These are phyloP conservation scores for Notolabrus celidotus DNA, from an alignment of 2,797 vertebrate species.

Conservation along the genomic window DNA sequence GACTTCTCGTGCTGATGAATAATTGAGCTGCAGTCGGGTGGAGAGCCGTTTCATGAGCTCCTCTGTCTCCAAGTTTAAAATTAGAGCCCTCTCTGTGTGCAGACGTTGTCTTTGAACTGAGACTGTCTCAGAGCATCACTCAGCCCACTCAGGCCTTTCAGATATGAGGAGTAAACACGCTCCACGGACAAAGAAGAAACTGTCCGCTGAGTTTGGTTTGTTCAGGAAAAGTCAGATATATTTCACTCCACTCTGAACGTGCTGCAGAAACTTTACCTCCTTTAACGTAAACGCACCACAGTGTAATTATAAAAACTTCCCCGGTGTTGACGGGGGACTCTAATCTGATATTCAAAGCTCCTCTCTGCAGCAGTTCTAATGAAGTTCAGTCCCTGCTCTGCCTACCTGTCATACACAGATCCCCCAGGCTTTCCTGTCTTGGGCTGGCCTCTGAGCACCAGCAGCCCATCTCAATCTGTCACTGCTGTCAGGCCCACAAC, in stretches of 20 bases:
- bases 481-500: slow-evolving; percentile 74
- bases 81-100: slow-evolving; percentile 71
- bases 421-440: slow-evolving; percentile 77
- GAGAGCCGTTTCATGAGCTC: slow-evolving; percentile 77
- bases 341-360: slow-evolving; percentile 64
- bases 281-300: too few species aligned
- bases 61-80: slow-evolving; percentile 82
- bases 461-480: slow-evolving; percentile 81
- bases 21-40: slow-evolving; percentile 80
- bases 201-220: too few species aligned
- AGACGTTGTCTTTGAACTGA: slow-evolving; percentile 78
- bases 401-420: slow-evolving; percentile 76
- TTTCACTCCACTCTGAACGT: too few species aligned
- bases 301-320: not conserved
- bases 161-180: slow-evolving; percentile 64
- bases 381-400: slow-evolving; percentile 72
- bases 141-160: slow-evolving; percentile 73
- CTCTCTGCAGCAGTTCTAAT: slow-evolving; percentile 52
- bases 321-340: slow-evolving; percentile 25
- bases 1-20: slow-evolving; percentile 82
- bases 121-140: slow-evolving; percentile 76
- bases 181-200: slow-evolving; percentile 46
- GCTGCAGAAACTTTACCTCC: too few species aligned
- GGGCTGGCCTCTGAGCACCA: slow-evolving; percentile 71
- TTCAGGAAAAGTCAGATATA: too few species aligned